Evolutionary conservation across 2,113 vertebrate genomes (phyloP).

Genomic region (Chaetops frenatus): DNA sequence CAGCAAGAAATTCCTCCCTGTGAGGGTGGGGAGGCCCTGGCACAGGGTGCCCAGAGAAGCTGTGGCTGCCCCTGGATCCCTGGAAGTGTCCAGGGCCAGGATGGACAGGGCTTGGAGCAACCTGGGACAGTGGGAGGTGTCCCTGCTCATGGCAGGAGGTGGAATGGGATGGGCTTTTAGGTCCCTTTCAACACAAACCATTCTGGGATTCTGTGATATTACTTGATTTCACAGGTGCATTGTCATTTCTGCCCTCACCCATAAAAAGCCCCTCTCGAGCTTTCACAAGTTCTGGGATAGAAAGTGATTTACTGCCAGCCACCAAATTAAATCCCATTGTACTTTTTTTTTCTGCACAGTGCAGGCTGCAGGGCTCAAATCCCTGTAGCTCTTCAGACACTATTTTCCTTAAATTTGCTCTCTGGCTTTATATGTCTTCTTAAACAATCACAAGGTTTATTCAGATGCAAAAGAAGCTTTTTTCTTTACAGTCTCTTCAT

Average conservation of each 20-base stretch:
- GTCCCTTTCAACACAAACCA: background rate
- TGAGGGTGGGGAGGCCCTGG: fast-evolving
- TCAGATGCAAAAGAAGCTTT: background rate
- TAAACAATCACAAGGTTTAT: background rate
- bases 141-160: background rate
- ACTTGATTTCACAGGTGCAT: background rate
- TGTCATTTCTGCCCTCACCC: background rate
- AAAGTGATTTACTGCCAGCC: background rate
- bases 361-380: background rate
- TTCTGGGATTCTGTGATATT: background rate
- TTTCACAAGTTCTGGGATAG: background rate
- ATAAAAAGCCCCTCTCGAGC: background rate
- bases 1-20: background rate
- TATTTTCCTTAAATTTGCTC: background rate
- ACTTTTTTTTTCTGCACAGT: background rate
- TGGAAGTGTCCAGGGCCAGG: fast-evolving
- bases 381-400: background rate
- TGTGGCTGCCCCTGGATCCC: background rate
- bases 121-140: background rate
- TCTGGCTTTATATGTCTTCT: background rate
- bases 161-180: background rate
- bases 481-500: background rate
- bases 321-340: background rate
- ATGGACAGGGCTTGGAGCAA: fast-evolving
- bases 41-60: background rate